Conservation (phyloP, 1,140 invertebrate genomes). For the Tachypleus tridentatus region DNA sequence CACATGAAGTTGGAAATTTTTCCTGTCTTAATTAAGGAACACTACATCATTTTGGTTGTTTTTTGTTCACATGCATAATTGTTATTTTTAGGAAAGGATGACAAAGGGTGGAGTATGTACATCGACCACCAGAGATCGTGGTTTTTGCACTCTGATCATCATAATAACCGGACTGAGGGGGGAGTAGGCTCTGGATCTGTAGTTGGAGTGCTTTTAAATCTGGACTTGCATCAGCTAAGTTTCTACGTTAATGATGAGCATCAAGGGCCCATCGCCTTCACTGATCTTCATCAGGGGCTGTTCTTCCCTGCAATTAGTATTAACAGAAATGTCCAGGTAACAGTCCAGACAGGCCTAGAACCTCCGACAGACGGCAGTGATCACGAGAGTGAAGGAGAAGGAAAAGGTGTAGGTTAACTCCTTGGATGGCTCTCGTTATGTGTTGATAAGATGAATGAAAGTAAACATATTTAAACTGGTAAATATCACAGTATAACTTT, state of each 20-base stretch:
- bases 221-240: slow-evolving; percentile 72
- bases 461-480: too few species aligned
- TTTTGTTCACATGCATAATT: too few species aligned
- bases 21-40: too few species aligned
- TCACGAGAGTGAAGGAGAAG: too few species aligned
- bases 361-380: slow-evolving; percentile 44
- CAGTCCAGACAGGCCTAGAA: slow-evolving; percentile 81
- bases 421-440: too few species aligned
- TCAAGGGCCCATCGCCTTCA: slow-evolving; percentile 69
- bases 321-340: slow-evolving; percentile 87
- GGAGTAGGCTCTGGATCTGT: slow-evolving; percentile 74
- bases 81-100: slow-evolving; percentile 70
- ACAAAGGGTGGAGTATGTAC: slow-evolving; percentile 97
- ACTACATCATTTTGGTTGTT: too few species aligned
- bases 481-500: too few species aligned
- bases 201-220: slow-evolving; percentile 82
- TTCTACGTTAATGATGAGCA: slow-evolving; percentile 93
- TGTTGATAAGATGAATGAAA: too few species aligned
- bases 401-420: too few species aligned
- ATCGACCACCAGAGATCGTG: slow-evolving; percentile 84
- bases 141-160: slow-evolving; percentile 87
- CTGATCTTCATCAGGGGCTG: slow-evolving; percentile 70
- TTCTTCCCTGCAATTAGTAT: slow-evolving; percentile 97
- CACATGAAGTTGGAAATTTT: too few species aligned
- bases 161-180: slow-evolving; percentile 78